Base-by-base conservation (phyloP, 2,888 invertebrate genomes). In the Galeruca laticollis region DNA sequence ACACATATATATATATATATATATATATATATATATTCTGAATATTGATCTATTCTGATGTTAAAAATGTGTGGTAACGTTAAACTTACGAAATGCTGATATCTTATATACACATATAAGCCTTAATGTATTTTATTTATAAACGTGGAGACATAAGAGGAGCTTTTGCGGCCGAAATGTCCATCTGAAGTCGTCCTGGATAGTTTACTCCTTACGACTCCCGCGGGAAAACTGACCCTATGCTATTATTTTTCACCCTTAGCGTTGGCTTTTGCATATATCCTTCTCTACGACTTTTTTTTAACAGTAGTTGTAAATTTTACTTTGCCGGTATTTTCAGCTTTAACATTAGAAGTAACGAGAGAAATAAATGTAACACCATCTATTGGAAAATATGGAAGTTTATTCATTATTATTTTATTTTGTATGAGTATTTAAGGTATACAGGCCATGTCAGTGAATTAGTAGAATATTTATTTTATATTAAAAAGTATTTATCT, bases 181-280 rank as follows among this genome's bases (percentile, higher is more conserved):
- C 81, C 79, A 79, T 82, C 79, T 76, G 73, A 71, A 76, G 77
- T 73, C 79, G 80, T 79, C 80, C 75, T 79, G 82, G 82, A 79
- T 82, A 82, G 80, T 82, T 82, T 82, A 81, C 82, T 78, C 79
- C 78, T 83, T 84, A 85, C 82, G 84, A 78, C 83, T 82, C 86
- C 82, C 84, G 35, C 31, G 83, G 81, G 85, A 83, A 72, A 74
- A 72, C 80, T 83, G 82, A 82, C 84, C 84, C 85, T 79, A 82
- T 69, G 80, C 85, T 84, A 85, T 86, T 86, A 85, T 86, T 86
- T 86, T 83, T 84, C 84, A 80, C 82, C 83, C 84, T 81, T 78
- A 79, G 77, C 78, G 74, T 73, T 68, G 81, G 83, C 85, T 84
- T 86, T 85, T 86, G 86, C 86, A 86, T 86, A 86, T 83, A 85